Evolutionary conservation across 1,140 invertebrate genomes (phyloP), one percentile per base, ranked within the genome.

Genomic region (Heliconius hewitsoni): DNA sequence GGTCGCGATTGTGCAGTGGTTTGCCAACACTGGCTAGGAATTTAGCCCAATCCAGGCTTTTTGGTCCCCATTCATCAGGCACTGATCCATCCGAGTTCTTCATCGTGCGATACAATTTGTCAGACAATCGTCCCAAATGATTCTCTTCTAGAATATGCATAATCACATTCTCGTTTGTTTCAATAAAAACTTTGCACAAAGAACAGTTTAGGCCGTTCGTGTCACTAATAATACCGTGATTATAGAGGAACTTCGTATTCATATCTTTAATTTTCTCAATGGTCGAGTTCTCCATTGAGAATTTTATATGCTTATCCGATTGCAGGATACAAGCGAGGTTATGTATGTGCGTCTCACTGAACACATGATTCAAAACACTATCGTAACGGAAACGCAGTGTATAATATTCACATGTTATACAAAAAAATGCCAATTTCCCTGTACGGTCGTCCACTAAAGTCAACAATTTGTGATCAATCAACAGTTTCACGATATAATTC

Each of bases 341-440:
- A 50, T 93, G 87, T 50, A 94, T 90, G 39, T 94, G 93, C 0
- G 89, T 90, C 30, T 93, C 88, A 50, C 89, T 91, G 77, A 94
- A 94, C 9, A 94, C 91, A 57, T 94, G 93, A 50, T 89, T 93
- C 52, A 94, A 73, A 2, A 94, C 93, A 76, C 91, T 93, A 72
- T 94, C 93, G 57, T 94, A 94, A 46, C 89, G 86, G 82, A 94
- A 94, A 73, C 93, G 84, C 0, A 94, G 83, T 0, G 93, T 94
- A 57, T 94, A 94, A 78, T 93, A 94, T 82, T 94, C 93, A 73
- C 93, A 94, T 0, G 91, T 86, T 71, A 93, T 89, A 82, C 93
- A 94, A 71, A 94, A 94, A 76, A 93, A 94, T 0, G 93, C 93
- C 1, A 93, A 82, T 77, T 94, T 94, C 1, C 93, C 92, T 8